Base-by-base conservation (phyloP, 2,888 invertebrate species). In the Eupithecia exiguata region DNA sequence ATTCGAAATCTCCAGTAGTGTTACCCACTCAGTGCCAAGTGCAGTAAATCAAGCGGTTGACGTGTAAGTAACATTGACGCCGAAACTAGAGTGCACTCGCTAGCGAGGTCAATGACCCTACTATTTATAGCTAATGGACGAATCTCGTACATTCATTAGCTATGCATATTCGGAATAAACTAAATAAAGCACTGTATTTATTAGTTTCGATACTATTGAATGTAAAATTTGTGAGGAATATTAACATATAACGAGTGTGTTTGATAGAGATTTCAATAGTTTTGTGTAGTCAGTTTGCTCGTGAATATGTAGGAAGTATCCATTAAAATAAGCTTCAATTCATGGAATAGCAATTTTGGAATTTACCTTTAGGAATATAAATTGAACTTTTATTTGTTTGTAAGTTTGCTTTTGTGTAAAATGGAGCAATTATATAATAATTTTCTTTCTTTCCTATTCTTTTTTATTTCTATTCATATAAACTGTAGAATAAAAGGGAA, bases 121-220 rank as follows among this genome's bases (percentile, higher is more conserved):
- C 46, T 73, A 67, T 70, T 70, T 70, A 66, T 66, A 65, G n/a
- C n/a, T 63, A 68, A 72, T 63, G 66, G 67, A 75, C 69, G 69
- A 35, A 65, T 38, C 67, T 40, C 62, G 68, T 69, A 63, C 61
- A 72, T 71, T 68, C 63, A 70, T 71, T 74, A 53, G 36, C 63
- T n/a, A 14, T 9, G 18, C 5, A 62, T 43, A 62, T 46, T 46
- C 4, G n/a, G 5, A 38, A 46, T 46, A 46, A 46, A 21, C 53
- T 53, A 53, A 53, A 25, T 58, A 58, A 25, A 58, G 25, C 53
- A 21, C 25, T 66, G 25, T 25, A 25, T 40, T 66, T 40, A 25
- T 40, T 65, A 65, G 25, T 66, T 43, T 16, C 40, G 65, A 38
- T 21, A 18, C 16, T 30, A 35, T 16, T 35, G 18, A 18, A 53